Percentiles rank a stretch among this genome's conserved stretches.
These are phyloP conservation scores for Chaetophractus vellerosus DNA, from an alignment of 2,797 vertebrate genomes.

Conservation along the genomic window DNA sequence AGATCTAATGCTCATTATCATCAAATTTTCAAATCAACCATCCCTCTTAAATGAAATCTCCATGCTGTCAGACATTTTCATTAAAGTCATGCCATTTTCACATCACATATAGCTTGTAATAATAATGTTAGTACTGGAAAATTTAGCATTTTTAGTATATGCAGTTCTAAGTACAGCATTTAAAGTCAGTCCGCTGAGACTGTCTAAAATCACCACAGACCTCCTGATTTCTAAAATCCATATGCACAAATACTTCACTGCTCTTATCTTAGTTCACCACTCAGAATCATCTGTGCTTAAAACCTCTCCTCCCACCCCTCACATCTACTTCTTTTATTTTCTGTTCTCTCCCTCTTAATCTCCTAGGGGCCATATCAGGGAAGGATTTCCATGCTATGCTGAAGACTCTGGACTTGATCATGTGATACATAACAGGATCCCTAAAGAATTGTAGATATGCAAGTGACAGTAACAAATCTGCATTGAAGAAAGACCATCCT, in stretches of 20 bases:
- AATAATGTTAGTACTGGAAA: conserved; percentile 10
- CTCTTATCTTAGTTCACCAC: background rate
- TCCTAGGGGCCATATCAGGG: background rate
- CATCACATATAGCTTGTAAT: conserved; percentile 10
- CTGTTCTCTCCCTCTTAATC: background rate
- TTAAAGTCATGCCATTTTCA: conserved; percentile 53
- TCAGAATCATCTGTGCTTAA: background rate
- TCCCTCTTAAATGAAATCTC: conserved; percentile 45
- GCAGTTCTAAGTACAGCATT: conserved; percentile 14
- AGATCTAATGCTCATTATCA: conserved; percentile 35
- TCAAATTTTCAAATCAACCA: conserved; percentile 54
- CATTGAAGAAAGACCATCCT: conserved; percentile 14
- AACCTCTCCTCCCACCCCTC: background rate
- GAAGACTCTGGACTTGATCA: background rate
- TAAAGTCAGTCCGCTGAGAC: background rate
- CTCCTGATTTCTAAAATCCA: conserved; percentile 42
- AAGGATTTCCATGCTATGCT: background rate
- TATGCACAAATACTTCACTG: background rate
- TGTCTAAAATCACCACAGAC: background rate
- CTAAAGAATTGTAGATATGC: background rate
- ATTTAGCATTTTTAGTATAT: conserved; percentile 38
- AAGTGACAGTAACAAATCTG: background rate
- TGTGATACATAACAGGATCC: background rate
- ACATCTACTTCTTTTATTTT: background rate
- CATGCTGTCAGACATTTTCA: background rate